Conservation (phyloP, 2,113 vertebrate species). For the Epinephelus lanceolatus region DNA sequence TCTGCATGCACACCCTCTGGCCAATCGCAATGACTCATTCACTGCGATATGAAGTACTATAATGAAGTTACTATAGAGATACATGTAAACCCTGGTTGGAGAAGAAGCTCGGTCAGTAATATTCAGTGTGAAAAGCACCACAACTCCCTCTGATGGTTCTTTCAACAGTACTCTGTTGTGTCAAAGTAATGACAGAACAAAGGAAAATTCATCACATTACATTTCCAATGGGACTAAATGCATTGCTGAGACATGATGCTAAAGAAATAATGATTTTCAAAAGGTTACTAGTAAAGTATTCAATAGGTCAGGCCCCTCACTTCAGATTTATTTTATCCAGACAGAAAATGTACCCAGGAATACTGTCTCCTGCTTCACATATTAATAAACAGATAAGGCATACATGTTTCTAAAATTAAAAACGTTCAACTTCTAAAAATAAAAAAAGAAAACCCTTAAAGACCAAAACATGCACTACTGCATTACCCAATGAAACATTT, state of each 20-base stretch:
- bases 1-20: background rate
- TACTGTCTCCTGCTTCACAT: slow-evolving; percentile 40
- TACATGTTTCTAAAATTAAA: slow-evolving; percentile 53
- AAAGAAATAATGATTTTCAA: slow-evolving; percentile 11
- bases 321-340: slow-evolving; percentile 39
- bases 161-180: background rate
- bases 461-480: slow-evolving; percentile 52
- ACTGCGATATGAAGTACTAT: background rate
- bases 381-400: slow-evolving; percentile 64
- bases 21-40: background rate
- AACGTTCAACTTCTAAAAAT: slow-evolving; percentile 25
- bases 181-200: background rate
- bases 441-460: slow-evolving; percentile 27
- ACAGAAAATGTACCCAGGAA: slow-evolving; percentile 31
- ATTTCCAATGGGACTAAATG: background rate
- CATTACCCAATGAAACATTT: slow-evolving; percentile 26
- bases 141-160: background rate
- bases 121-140: slow-evolving; percentile 32
- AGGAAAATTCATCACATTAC: background rate
- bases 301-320: background rate
- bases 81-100: background rate
- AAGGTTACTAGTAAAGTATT: slow-evolving; percentile 1
- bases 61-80: background rate
- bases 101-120: background rate
- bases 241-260: background rate